Percentiles rank a stretch among this genome's conserved stretches.
Evolutionary conservation across 2,888 invertebrate genomes (phyloP).

Genomic region (Ceraclea dissimilis): DNA sequence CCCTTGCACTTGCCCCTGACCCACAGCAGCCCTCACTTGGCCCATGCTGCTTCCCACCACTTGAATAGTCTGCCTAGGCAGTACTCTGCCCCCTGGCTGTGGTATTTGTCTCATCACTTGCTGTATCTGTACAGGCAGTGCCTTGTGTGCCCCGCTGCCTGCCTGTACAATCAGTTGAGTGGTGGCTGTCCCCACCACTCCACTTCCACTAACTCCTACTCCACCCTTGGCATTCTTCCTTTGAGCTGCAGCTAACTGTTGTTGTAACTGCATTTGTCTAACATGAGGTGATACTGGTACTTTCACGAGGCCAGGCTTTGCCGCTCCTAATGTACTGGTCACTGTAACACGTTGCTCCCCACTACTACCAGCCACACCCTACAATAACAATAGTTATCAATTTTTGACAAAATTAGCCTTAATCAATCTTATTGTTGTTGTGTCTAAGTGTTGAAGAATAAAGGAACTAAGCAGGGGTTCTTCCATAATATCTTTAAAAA

Average conservation of each 20-base stretch:
- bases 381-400: slow-evolving; percentile 18
- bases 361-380: slow-evolving; percentile 28
- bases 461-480: too few relatives aligned
- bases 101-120: slow-evolving; percentile 57
- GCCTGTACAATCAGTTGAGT: slow-evolving; percentile 67
- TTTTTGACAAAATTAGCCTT: not conserved
- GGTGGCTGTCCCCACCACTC: slow-evolving; percentile 33
- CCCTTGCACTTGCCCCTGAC: not conserved
- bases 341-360: slow-evolving; percentile 39
- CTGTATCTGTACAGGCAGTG: slow-evolving; percentile 53
- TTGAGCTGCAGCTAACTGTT: slow-evolving; percentile 47
- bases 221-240: slow-evolving; percentile 52
- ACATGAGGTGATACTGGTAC: slow-evolving; percentile 57
- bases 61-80: slow-evolving; percentile 25
- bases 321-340: slow-evolving; percentile 30
- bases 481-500: too few relatives aligned
- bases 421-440: not conserved
- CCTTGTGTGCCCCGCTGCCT: slow-evolving; percentile 39
- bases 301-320: slow-evolving; percentile 38
- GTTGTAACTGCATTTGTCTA: slow-evolving; percentile 56
- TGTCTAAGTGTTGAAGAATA: too few relatives aligned
- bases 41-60: slow-evolving; percentile 22
- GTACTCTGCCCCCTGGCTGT: slow-evolving; percentile 24
- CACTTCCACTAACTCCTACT: slow-evolving; percentile 32
- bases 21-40: slow-evolving; percentile 20